Base-by-base conservation (phyloP, 2,113 vertebrate genomes). In the Podocnemis expansa region DNA sequence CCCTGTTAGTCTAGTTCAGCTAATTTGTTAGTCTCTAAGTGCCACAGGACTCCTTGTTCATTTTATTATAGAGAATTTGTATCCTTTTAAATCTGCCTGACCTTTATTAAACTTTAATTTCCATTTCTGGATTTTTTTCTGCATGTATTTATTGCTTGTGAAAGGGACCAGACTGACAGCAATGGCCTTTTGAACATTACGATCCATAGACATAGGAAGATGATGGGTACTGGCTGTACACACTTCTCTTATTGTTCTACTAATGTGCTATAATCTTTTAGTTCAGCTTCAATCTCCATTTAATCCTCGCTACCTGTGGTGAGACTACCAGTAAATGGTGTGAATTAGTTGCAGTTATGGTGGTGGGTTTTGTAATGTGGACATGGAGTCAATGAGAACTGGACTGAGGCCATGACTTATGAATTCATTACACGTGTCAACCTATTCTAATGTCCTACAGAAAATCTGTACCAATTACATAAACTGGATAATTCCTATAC, bases 281-380 rank as follows among this genome's bases (percentile, higher is more conserved):
- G 6, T 22, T 90, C 10, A 85, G 85, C 52, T 12, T 80, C 67
- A 51, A 81, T 47, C 58, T 14, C 27, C 49, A 0, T 3, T 82
- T 83, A 45, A 90, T 70, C 80, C 91, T 76, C 25, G 73, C 52
- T 93, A 49, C 58, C 13, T 79, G 58, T 82, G 55, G 63, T 24
- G 56, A 91, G 63, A 84, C 6, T 73, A 82, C 25, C 79, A 4
- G 0, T 63, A 78, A 52, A 94, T 84, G 6, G 49, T 67, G 73
- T 24, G 45, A 80, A 49, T 80, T 87, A 76, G 12, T 45, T 56
- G 89, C 93, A 96, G 90, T 91, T 89, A 82, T 51, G 78, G 79
- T 54, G 82, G 86, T 58, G 41, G 31, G 88, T 83, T 38, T 27
- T 95, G 70, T 38, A 87, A 56, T 83, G 88, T 5, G 1, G 58